A percentile compares a stretch with the other conserved stretches of the same genome.
These are phyloP conservation scores for Stomorhina lunata DNA, from an alignment of 2,888 invertebrate species.

Conservation along the genomic window DNA sequence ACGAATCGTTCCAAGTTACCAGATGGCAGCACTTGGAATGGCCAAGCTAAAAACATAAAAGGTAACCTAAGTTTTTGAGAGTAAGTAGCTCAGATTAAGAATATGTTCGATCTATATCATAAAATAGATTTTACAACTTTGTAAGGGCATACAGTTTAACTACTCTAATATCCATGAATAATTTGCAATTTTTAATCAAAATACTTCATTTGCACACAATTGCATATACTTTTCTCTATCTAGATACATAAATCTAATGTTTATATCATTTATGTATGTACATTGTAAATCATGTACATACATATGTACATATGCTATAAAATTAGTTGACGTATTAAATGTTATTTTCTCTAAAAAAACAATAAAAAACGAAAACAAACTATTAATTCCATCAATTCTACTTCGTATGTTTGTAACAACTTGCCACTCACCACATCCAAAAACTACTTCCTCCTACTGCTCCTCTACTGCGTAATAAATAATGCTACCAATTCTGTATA, in stretches of 20 bases:
- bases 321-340: background rate
- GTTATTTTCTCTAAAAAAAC: slow-evolving; percentile 1
- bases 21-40: no score
- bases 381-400: slow-evolving; percentile 43
- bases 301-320: background rate
- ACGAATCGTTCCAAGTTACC: no score
- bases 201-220: slow-evolving; percentile 1
- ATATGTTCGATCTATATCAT: no score
- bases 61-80: no score
- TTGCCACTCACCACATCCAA: background rate
- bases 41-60: no score
- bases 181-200: background rate
- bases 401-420: slow-evolving; percentile 43
- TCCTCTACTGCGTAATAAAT: background rate
- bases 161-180: slow-evolving; percentile 14
- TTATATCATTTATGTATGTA: no score
- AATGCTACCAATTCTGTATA: background rate
- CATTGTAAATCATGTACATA: background rate
- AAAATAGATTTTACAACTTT: no score
- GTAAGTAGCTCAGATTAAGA: no score
- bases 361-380: background rate
- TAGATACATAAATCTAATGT: no score
- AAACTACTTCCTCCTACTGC: slow-evolving; percentile 7
- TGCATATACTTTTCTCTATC: background rate
- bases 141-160: no score